phyloP scores from a whole-genome alignment of 2,113 vertebrate species.

The Channa argus region DNA sequence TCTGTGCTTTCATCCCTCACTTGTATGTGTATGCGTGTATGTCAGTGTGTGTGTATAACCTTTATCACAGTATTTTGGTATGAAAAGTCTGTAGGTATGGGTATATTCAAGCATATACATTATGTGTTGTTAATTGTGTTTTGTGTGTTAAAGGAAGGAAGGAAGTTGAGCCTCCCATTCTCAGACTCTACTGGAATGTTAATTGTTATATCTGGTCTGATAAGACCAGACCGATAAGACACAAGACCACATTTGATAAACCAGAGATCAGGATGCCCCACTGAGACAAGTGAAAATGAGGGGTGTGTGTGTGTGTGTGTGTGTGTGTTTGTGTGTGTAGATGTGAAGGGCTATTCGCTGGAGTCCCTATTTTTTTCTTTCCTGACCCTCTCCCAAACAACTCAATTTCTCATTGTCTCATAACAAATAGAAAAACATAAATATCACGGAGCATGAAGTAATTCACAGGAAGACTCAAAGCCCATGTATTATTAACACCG shows the following conservation, averaged over 20 bases:
- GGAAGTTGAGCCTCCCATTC: slow-evolving; percentile 41
- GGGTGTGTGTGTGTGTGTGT: background rate
- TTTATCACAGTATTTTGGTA: background rate
- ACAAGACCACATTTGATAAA: slow-evolving; percentile 64
- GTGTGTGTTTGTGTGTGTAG: background rate
- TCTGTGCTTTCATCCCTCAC: slow-evolving; percentile 27
- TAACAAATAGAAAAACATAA: slow-evolving; percentile 58
- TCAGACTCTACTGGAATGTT: slow-evolving; percentile 73
- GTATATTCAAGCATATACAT: background rate
- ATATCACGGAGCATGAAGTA: slow-evolving; percentile 48
- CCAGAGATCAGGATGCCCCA: slow-evolving; percentile 54
- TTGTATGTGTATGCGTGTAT: background rate
- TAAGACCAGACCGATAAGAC: slow-evolving; percentile 67
- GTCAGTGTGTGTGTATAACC: background rate
- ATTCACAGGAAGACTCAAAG: slow-evolving; percentile 57
- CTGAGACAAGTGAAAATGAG: slow-evolving; percentile 1
- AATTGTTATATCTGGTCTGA: slow-evolving; percentile 72
- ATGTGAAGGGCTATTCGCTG: background rate
- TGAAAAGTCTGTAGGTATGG: background rate
- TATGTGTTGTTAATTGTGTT: background rate
- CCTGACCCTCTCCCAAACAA: slow-evolving; percentile 23
- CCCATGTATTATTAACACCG: slow-evolving; percentile 68
- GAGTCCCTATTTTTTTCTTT: slow-evolving; percentile 23
- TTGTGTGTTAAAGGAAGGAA: slow-evolving; percentile 32
- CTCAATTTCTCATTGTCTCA: slow-evolving; percentile 37